Percentiles rank a stretch among this genome's conserved stretches.
Conservation (phyloP, 2,797 vertebrate genomes). For the Bradypodion pumilum region DNA sequence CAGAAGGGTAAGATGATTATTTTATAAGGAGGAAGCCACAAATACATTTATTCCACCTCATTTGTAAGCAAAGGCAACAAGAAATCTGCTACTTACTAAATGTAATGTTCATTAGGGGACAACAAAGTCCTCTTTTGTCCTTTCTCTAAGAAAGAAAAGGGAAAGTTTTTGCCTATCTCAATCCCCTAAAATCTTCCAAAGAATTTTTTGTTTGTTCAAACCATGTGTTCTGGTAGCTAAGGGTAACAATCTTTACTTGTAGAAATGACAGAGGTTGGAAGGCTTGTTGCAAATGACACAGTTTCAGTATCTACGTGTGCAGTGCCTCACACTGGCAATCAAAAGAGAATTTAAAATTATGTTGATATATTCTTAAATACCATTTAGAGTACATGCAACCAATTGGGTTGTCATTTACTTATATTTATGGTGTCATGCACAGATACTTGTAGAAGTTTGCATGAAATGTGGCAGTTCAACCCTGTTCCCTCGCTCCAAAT, state of each 20-base stretch:
- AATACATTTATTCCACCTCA: conserved; percentile 6
- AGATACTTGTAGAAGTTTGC: neutral
- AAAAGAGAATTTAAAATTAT: conserved; percentile 36
- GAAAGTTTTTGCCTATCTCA: neutral
- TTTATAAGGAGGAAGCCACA: conserved; percentile 27
- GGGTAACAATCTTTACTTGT: conserved; percentile 41
- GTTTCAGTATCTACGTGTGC: conserved; percentile 34
- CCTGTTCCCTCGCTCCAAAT: neutral
- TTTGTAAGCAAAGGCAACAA: conserved; percentile 27
- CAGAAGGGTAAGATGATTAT: conserved; percentile 13
- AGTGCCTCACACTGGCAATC: conserved; percentile 37
- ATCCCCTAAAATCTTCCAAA: neutral
- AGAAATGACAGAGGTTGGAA: conserved; percentile 16
- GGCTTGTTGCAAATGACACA: conserved; percentile 8
- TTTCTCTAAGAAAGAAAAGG: conserved; percentile 38
- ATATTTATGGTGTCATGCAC: neutral
- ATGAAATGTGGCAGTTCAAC: neutral
- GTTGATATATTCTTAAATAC: conserved; percentile 39
- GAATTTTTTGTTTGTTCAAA: conserved; percentile 12
- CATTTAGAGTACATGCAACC: conserved; percentile 32
- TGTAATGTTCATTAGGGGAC: neutral
- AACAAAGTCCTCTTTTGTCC: conserved; percentile 29
- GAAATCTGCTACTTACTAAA: neutral
- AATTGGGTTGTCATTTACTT: neutral
- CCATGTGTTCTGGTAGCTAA: conserved; percentile 38